phyloP scores from a whole-genome alignment of 2,113 vertebrate species.

The Sinocyclocheilus rhinocerous region DNA sequence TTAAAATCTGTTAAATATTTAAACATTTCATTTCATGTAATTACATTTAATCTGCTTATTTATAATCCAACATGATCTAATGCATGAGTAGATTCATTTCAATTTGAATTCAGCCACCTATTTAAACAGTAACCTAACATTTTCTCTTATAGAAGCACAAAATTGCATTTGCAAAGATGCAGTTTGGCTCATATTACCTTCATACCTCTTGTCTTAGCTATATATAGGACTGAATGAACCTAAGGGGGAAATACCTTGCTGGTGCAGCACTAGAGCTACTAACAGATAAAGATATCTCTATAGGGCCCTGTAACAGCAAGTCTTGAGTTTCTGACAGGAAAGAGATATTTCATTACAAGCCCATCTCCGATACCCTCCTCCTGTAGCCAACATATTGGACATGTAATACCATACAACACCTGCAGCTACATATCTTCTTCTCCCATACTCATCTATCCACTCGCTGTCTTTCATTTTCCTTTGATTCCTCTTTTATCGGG shows the following conservation, averaged over 20 bases:
- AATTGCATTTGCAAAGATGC: background rate
- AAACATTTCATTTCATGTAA: background rate
- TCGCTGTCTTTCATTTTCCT: background rate
- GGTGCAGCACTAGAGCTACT: conserved; percentile 12
- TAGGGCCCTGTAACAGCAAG: conserved; percentile 9
- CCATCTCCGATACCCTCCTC: background rate
- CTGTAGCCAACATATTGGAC: conserved; percentile 1
- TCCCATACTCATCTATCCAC: background rate
- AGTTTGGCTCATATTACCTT: background rate
- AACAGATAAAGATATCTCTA: conserved; percentile 12
- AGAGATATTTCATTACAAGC: conserved; percentile 26
- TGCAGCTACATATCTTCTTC: conserved; percentile 31
- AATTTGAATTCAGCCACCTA: background rate
- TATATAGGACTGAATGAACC: background rate
- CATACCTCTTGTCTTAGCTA: background rate
- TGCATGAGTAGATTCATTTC: background rate
- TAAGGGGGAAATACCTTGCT: background rate
- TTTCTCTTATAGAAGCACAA: background rate
- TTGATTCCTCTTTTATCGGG: background rate
- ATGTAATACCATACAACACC: conserved; percentile 22
- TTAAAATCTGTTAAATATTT: background rate
- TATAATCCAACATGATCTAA: background rate
- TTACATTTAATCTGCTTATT: background rate
- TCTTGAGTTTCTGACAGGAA: conserved; percentile 7
- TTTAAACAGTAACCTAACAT: background rate